Conservation (phyloP, 2,797 vertebrate genomes). For the Vespertilio murinus region DNA sequence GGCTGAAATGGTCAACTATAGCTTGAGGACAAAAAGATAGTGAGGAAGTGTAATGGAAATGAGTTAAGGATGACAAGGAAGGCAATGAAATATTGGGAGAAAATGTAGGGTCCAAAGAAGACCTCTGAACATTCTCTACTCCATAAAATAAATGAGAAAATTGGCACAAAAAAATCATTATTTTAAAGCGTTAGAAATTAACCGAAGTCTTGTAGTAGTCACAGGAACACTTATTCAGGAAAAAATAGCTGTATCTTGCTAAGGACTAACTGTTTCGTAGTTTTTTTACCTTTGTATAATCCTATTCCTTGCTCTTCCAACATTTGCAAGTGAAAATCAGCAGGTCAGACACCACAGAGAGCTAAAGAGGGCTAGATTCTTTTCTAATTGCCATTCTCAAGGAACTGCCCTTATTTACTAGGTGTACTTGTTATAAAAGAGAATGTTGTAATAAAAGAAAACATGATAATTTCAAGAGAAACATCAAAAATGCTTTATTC, state of each 20-base stretch:
- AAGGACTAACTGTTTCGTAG: background rate
- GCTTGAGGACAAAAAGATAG: background rate
- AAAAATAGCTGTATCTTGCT: background rate
- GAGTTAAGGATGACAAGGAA: background rate
- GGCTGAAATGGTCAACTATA: background rate
- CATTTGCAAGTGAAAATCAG: background rate
- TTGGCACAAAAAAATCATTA: background rate
- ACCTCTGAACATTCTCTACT: background rate
- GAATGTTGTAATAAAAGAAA: too few relatives aligned
- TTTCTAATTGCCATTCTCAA: background rate
- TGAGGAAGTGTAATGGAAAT: background rate
- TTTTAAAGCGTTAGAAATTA: conserved; percentile 5
- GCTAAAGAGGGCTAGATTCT: background rate
- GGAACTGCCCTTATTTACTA: background rate
- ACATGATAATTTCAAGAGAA: too few relatives aligned
- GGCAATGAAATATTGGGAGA: background rate
- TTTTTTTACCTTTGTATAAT: background rate
- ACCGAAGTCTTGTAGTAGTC: background rate
- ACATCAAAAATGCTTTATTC: too few relatives aligned
- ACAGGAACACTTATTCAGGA: background rate
- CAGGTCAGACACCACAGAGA: background rate
- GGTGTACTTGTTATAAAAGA: too few relatives aligned
- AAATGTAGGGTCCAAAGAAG: background rate
- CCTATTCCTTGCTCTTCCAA: background rate
- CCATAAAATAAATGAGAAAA: background rate